Conservation (phyloP, 2,888 invertebrate species). For the Tipula helvola region DNA sequence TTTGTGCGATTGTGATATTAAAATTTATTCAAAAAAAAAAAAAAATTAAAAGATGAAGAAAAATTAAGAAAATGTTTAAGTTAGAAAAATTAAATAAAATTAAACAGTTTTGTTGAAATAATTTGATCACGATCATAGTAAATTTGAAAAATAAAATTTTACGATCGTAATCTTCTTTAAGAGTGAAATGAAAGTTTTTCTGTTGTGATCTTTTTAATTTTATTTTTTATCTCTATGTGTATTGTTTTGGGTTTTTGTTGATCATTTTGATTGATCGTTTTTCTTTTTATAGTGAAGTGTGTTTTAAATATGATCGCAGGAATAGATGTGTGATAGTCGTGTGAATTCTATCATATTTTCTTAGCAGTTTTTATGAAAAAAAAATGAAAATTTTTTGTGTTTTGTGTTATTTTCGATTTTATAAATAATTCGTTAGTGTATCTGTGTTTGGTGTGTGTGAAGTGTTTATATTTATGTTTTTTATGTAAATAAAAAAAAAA, state of each 20-base stretch:
- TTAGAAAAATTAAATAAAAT: not conserved
- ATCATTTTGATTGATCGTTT: not conserved
- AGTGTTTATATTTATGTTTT: not conserved
- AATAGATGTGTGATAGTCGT: not conserved
- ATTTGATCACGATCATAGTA: not conserved
- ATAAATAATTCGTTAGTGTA: not conserved
- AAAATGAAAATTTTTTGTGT: not conserved
- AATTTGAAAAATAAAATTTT: not conserved
- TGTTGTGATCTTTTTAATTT: not conserved
- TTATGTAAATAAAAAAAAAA: not conserved
- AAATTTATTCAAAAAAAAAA: not conserved
- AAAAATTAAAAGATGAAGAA: not conserved
- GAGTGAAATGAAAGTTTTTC: not conserved
- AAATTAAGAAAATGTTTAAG: not conserved
- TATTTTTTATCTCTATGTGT: not conserved
- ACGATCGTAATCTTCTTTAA: not conserved
- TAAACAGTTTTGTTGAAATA: slow-evolving; percentile 4
- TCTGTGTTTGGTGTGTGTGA: not conserved
- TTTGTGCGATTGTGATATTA: not conserved
- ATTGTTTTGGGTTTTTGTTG: not conserved
- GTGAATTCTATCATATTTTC: not conserved
- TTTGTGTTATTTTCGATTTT: not conserved
- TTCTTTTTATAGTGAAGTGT: not conserved
- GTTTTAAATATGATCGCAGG: not conserved
- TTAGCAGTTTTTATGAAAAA: not conserved